These are phyloP conservation scores for Macquaria australasica DNA, from an alignment of 2,113 vertebrate genomes.

Conservation along the genomic window DNA sequence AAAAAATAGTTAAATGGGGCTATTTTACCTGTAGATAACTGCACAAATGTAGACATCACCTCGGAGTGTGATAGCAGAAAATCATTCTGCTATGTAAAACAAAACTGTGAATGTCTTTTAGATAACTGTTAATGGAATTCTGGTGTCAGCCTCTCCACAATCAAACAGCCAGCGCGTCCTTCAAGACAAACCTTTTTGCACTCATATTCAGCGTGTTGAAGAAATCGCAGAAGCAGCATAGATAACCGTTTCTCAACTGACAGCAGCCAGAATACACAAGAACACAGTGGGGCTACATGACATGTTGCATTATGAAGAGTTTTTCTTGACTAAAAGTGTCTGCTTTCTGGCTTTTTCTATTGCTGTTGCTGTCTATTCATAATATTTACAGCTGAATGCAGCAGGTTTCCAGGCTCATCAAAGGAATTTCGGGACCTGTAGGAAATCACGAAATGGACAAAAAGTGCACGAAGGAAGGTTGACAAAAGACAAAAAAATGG, in stretches of 20 bases:
- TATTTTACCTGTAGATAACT: background rate
- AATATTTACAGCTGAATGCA: constrained; percentile 22
- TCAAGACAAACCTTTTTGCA: background rate
- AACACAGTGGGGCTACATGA: constrained; percentile 2
- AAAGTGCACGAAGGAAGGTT: no score
- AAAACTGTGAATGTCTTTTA: background rate
- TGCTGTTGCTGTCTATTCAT: background rate
- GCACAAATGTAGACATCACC: background rate
- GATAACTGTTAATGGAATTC: constrained; percentile 5
- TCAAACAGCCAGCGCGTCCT: background rate
- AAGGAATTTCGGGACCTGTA: background rate
- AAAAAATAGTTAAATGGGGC: background rate
- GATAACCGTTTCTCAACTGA: constrained; percentile 34
- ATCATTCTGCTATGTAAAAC: background rate
- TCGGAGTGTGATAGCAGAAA: background rate
- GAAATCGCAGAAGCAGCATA: constrained; percentile 15
- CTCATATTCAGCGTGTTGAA: constrained; percentile 3
- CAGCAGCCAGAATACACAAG: background rate
- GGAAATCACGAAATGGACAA: background rate
- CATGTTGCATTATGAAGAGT: background rate
- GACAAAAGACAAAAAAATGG: background rate
- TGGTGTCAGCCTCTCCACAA: constrained; percentile 10
- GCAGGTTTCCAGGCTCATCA: background rate
- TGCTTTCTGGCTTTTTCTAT: background rate
- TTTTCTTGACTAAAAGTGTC: constrained; percentile 5